Evolutionary conservation across 2,888 invertebrate genomes (phyloP).

Genomic region (Lordiphosa andalusiaca): DNA sequence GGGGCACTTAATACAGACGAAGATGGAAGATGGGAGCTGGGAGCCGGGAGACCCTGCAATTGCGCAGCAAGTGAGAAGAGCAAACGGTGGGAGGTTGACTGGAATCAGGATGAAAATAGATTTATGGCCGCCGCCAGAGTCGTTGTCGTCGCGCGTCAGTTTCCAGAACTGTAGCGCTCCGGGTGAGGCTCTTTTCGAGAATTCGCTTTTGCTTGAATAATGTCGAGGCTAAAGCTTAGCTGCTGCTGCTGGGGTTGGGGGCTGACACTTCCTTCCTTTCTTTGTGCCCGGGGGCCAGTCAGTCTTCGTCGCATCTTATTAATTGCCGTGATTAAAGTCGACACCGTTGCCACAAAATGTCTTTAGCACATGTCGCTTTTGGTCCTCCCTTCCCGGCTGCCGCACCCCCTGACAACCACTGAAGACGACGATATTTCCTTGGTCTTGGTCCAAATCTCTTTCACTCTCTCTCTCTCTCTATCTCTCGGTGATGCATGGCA

Average conservation of each 20-base stretch:
- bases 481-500: constrained; percentile 40
- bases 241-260: constrained; percentile 9
- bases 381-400: constrained; percentile 2
- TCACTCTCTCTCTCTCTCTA: background rate
- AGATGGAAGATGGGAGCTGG: constrained; percentile 11
- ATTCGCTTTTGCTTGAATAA: background rate
- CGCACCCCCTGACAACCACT: background rate
- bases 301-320: constrained; percentile 48
- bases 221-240: constrained; percentile 15
- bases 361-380: constrained; percentile 70
- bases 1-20: constrained; percentile 42
- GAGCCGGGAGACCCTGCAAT: constrained; percentile 41
- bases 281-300: constrained; percentile 37
- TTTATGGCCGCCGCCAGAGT: constrained; percentile 65
- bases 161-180: constrained; percentile 55
- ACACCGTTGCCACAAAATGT: constrained; percentile 50
- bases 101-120: constrained; percentile 68
- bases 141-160: constrained; percentile 31
- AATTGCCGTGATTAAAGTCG: constrained; percentile 70
- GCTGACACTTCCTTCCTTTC: constrained; percentile 45
- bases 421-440: constrained; percentile 23
- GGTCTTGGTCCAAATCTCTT: constrained; percentile 31
- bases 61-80: constrained; percentile 62
- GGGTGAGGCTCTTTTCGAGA: constrained; percentile 46
- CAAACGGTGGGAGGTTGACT: constrained; percentile 41